Conservation (phyloP, 2,113 vertebrate species). For the Tachuris rubrigastra region DNA sequence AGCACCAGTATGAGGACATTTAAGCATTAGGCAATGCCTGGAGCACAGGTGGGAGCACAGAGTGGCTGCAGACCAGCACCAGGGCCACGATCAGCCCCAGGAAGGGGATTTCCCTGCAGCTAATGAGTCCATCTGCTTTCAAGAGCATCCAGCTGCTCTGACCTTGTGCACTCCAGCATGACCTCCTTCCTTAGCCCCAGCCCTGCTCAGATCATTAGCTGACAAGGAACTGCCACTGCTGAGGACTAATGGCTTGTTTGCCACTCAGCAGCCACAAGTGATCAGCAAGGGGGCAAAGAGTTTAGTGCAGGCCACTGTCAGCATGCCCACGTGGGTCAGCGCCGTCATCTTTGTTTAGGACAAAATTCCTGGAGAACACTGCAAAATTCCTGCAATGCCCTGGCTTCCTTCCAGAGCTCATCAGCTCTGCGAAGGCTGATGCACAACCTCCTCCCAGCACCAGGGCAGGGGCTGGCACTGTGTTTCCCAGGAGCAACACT, state of each 20-base stretch:
- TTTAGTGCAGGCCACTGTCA: not conserved
- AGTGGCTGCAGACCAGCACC: not conserved
- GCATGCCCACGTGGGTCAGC: not conserved
- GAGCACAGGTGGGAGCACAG: not conserved
- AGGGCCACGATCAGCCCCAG: not conserved
- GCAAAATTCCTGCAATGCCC: not conserved
- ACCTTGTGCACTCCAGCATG: not conserved
- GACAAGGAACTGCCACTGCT: not conserved
- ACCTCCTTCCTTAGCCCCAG: not conserved
- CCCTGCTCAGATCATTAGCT: constrained; percentile 47
- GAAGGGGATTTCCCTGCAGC: not conserved
- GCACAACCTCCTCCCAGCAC: fast-evolving
- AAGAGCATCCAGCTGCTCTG: constrained; percentile 4
- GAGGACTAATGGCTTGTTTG: constrained; percentile 34
- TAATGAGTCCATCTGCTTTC: not conserved
- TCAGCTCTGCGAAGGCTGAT: not conserved
- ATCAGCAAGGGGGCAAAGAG: constrained; percentile 11
- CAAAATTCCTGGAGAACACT: not conserved
- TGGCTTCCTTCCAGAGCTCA: not conserved
- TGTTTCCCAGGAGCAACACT: fast-evolving
- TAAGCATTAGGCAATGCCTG: not conserved
- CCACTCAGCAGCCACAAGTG: not conserved
- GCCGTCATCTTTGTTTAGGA: not conserved
- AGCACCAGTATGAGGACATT: not conserved
- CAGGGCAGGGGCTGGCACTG: not conserved